phyloP scores from a whole-genome alignment of 35 echinoderm and acorn worm species.

The Lytechinus variegatus region DNA sequence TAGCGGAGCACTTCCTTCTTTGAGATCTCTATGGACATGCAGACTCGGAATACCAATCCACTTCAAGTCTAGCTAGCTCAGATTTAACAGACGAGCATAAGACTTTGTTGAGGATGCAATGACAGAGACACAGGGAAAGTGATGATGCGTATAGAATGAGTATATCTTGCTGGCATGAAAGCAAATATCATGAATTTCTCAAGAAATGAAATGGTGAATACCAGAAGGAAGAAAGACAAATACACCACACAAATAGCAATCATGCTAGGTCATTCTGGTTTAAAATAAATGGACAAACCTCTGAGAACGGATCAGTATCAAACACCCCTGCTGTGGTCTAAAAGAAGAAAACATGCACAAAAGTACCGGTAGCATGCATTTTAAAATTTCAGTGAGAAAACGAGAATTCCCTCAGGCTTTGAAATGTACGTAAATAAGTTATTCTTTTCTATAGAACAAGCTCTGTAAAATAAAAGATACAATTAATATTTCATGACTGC shows the following conservation, averaged over 20 bases:
- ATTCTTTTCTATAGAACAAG: too few relatives aligned
- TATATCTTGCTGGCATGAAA: background rate
- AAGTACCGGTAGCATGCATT: background rate
- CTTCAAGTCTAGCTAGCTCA: too few relatives aligned
- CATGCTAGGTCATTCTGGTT: background rate
- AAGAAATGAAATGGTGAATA: background rate
- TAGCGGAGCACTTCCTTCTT: too few relatives aligned
- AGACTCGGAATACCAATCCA: too few relatives aligned
- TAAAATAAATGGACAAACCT: background rate
- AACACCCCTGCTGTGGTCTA: background rate
- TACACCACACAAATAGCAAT: background rate
- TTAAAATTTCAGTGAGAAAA: background rate
- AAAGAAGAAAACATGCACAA: background rate
- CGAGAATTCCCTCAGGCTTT: background rate
- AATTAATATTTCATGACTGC: too few relatives aligned
- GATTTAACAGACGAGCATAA: too few relatives aligned
- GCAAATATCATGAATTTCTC: background rate
- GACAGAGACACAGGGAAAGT: too few relatives aligned
- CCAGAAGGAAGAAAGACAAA: background rate
- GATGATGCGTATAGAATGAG: too few relatives aligned
- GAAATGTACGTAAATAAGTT: background rate
- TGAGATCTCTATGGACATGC: too few relatives aligned
- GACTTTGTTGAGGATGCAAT: too few relatives aligned
- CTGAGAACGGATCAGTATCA: conserved; percentile 15
- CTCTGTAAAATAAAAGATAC: too few relatives aligned